Evolutionary conservation across 2,113 vertebrate species (phyloP).

Genomic region (Ammodytes dubius): DNA sequence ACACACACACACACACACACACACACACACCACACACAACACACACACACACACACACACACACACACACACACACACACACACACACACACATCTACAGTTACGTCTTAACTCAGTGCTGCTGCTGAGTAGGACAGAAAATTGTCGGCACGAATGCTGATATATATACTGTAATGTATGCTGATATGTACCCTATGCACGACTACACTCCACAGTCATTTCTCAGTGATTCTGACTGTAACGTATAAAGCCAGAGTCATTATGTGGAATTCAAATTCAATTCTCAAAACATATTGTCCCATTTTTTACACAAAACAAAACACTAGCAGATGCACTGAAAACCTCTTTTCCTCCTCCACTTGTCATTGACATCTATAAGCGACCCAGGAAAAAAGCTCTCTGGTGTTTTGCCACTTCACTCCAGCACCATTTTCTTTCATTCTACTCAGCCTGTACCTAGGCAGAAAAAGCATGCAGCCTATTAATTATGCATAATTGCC

Average conservation of each 20-base stretch:
- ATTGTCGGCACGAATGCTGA: constrained; percentile 14
- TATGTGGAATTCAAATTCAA: constrained; percentile 9
- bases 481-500: constrained; percentile 76
- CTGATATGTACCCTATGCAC: constrained; percentile 1
- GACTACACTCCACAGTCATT: background rate
- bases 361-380: constrained; percentile 50
- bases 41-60: background rate
- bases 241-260: background rate
- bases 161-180: constrained; percentile 30
- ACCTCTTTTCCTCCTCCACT: background rate
- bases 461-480: constrained; percentile 53
- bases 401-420: constrained; percentile 51
- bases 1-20: constrained; percentile 6
- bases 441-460: constrained; percentile 37
- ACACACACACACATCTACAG: constrained; percentile 13
- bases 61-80: background rate
- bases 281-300: constrained; percentile 14
- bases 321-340: constrained; percentile 1
- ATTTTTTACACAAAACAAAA: constrained; percentile 1
- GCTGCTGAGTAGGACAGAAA: constrained; percentile 30
- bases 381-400: constrained; percentile 45
- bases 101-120: background rate
- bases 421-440: constrained; percentile 62
- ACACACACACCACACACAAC: background rate
- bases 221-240: constrained; percentile 14